Conservation (phyloP, 2,888 invertebrate genomes). For the Drosophila tanythrix region DNA sequence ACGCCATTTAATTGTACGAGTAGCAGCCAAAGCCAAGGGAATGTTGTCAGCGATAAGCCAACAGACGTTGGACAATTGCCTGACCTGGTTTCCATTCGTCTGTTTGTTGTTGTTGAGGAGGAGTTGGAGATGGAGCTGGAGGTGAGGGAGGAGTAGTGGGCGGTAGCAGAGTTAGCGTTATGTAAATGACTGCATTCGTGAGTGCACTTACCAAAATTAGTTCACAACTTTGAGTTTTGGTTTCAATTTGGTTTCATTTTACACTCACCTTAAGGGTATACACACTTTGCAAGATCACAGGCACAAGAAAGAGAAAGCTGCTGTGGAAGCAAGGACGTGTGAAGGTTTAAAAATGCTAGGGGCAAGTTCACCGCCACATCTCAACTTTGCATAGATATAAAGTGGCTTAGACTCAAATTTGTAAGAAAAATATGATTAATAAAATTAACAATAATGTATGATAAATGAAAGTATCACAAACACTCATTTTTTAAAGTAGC, state of each 20-base stretch:
- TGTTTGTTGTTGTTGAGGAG: conserved; percentile 2
- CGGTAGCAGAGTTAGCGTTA: conserved; percentile 30
- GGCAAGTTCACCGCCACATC: neutral
- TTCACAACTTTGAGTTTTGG: conserved; percentile 46
- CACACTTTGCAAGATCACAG: neutral
- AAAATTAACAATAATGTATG: neutral
- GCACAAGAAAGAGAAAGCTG: neutral
- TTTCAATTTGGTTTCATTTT: conserved; percentile 35
- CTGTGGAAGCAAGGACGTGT: neutral
- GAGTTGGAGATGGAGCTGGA: neutral
- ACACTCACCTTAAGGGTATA: conserved; percentile 17
- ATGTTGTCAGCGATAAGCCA: conserved; percentile 50
- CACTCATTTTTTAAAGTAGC: neutral
- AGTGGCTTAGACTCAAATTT: neutral
- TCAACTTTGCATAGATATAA: neutral
- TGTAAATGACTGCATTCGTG: conserved; percentile 68
- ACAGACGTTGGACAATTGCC: conserved; percentile 57
- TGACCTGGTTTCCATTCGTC: conserved; percentile 63
- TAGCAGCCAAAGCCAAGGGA: conserved; percentile 16
- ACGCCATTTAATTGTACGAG: conserved; percentile 61
- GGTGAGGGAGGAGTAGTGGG: neutral
- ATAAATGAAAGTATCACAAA: neutral
- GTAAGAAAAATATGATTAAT: no score
- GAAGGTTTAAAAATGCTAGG: neutral
- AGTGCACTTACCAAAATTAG: conserved; percentile 63